These are phyloP conservation scores for Drosophila oshimai DNA, from an alignment of 1,140 invertebrate genomes.

Conservation along the genomic window DNA sequence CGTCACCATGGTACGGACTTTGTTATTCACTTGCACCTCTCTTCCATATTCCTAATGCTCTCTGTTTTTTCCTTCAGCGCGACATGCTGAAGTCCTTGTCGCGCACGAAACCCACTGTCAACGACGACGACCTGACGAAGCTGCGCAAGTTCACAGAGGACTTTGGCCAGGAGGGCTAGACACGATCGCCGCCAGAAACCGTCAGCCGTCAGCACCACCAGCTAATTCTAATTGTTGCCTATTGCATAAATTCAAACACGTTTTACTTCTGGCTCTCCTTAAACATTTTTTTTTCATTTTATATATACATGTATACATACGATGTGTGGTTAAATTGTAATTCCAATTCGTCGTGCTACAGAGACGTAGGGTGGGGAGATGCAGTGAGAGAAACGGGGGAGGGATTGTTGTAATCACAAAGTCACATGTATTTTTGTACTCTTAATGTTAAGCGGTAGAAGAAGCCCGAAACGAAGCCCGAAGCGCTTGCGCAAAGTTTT, in stretches of 20 bases:
- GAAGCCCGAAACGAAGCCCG: constrained; percentile 23
- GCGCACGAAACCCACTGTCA: constrained; percentile 98
- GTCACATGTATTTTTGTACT: constrained; percentile 77
- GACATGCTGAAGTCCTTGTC: constrained; percentile 97
- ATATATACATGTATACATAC: constrained; percentile 18
- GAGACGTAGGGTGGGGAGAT: neutral
- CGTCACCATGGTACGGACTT: constrained; percentile 92
- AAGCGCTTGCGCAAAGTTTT: constrained; percentile 20
- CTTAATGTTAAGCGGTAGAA: constrained; percentile 58
- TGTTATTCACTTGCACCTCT: too few species aligned
- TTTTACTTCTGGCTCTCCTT: constrained; percentile 39
- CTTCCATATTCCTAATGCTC: neutral
- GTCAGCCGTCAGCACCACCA: constrained; percentile 43
- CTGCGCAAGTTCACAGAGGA: constrained; percentile 98
- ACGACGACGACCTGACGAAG: constrained; percentile 97
- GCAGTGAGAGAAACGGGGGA: neutral
- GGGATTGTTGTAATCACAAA: constrained; percentile 56
- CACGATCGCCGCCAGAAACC: constrained; percentile 1
- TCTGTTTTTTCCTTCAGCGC: constrained; percentile 85
- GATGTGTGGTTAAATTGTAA: constrained; percentile 40
- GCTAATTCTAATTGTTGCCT: constrained; percentile 78
- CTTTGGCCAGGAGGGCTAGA: constrained; percentile 98
- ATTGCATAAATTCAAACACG: constrained; percentile 65
- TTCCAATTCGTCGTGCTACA: constrained; percentile 12
- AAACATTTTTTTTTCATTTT: constrained; percentile 13